Conservation (phyloP, 1,140 invertebrate genomes). For the Drosophila rhopaloa region DNA sequence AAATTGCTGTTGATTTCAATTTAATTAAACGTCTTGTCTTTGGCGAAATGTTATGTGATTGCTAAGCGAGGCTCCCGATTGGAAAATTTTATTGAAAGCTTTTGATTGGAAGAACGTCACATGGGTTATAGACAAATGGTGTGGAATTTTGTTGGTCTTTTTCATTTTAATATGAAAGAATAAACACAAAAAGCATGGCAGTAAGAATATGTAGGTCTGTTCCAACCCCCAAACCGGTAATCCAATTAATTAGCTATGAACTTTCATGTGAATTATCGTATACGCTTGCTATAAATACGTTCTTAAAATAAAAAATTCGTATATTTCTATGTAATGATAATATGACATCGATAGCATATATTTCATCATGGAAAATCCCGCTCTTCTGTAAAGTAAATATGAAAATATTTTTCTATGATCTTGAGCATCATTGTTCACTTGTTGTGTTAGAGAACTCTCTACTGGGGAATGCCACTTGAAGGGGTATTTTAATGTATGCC, state of each 20-base stretch:
- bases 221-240: background rate
- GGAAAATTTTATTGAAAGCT: slow-evolving; percentile 20
- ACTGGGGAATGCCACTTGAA: slow-evolving; percentile 7
- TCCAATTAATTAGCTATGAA: background rate
- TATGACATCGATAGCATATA: too few species aligned
- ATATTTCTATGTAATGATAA: too few species aligned
- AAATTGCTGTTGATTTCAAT: slow-evolving; percentile 79
- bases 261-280: background rate
- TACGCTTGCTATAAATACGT: too few species aligned
- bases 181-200: background rate
- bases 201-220: background rate
- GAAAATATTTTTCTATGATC: background rate
- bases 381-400: background rate
- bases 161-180: too few species aligned
- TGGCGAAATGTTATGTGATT: slow-evolving; percentile 28
- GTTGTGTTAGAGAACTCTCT: slow-evolving; percentile 19
- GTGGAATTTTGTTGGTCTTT: too few species aligned
- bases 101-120: slow-evolving; percentile 8
- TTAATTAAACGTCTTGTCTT: slow-evolving; percentile 70
- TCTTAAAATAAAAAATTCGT: too few species aligned
- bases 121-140: background rate
- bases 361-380: background rate
- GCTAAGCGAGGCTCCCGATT: slow-evolving; percentile 4
- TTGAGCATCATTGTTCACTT: slow-evolving; percentile 18
- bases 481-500: slow-evolving; percentile 21